phyloP scores from a whole-genome alignment of 2,797 vertebrate species.

The Sphenopsis melanotis region DNA sequence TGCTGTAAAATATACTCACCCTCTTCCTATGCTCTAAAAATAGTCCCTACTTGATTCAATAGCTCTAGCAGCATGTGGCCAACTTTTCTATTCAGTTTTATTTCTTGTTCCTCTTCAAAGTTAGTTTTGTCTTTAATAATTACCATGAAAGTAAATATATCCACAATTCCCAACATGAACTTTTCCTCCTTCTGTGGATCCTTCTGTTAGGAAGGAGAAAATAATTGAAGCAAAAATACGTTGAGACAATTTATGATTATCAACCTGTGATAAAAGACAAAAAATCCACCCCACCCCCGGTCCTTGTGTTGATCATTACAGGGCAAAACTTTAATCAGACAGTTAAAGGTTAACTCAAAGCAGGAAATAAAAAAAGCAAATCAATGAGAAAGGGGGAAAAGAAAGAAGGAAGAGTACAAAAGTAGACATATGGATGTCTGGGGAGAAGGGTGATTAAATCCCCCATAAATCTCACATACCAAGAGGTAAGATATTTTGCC shows the following conservation, averaged over 20 bases:
- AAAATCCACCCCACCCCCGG: not conserved
- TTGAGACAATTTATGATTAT: not conserved
- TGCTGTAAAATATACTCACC: slow-evolving; percentile 38
- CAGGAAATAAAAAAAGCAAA: not conserved
- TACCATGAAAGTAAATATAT: not conserved
- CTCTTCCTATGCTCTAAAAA: slow-evolving; percentile 58
- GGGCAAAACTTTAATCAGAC: not conserved
- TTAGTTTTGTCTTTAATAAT: not conserved
- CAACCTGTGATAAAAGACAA: not conserved
- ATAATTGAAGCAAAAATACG: not conserved
- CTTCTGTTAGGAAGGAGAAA: not conserved
- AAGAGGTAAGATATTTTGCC: slow-evolving; percentile 44
- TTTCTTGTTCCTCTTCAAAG: not conserved
- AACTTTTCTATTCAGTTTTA: not conserved
- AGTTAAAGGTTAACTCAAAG: slow-evolving; percentile 27
- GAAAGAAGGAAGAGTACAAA: slow-evolving; percentile 21
- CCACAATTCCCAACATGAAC: not conserved
- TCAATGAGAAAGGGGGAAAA: not conserved
- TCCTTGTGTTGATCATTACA: not conserved
- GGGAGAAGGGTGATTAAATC: slow-evolving; percentile 49
- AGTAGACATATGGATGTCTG: slow-evolving; percentile 28
- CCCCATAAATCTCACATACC: slow-evolving; percentile 54
- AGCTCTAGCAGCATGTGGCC: not conserved
- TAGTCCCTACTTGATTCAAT: not conserved
- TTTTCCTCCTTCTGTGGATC: not conserved